These are phyloP conservation scores for Holacanthella duospinosa DNA, from an alignment of 2,888 invertebrate genomes.

Conservation along the genomic window DNA sequence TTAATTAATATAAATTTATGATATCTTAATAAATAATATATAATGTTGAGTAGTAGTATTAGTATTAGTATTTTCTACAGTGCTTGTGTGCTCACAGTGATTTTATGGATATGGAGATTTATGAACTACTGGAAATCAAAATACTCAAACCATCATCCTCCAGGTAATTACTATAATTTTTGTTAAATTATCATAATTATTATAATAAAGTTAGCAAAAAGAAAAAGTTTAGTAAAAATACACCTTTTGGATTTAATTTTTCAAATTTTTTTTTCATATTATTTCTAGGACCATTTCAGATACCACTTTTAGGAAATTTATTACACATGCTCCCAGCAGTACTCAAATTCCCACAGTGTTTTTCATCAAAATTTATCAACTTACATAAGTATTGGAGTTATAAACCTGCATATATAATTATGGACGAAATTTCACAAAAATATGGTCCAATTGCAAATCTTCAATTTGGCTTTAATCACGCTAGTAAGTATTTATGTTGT, in stretches of 20 bases:
- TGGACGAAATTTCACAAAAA: constrained; percentile 18
- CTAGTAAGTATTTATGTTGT: constrained; percentile 17
- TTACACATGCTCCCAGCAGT: constrained; percentile 27
- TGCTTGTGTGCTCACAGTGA: neutral
- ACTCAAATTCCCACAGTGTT: constrained; percentile 22
- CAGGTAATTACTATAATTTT: neutral
- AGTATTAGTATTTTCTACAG: neutral
- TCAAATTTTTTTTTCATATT: neutral
- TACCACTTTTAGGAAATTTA: constrained; percentile 28
- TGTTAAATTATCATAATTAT: no score
- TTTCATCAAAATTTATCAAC: no score
- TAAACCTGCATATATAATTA: constrained; percentile 30
- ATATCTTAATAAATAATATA: no score
- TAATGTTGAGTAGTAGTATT: no score
- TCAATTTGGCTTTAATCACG: constrained; percentile 31
- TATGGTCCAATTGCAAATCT: constrained; percentile 28
- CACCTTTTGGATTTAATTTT: no score
- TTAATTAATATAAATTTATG: no score
- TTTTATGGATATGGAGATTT: neutral
- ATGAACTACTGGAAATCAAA: neutral
- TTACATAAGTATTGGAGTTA: constrained; percentile 15
- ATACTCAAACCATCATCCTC: neutral
- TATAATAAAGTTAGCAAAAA: no score
- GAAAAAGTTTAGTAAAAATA: no score
- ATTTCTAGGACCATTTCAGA: constrained; percentile 25